phyloP scores from a whole-genome alignment of 1,140 invertebrate genomes.

The Lanistes nyassanus region DNA sequence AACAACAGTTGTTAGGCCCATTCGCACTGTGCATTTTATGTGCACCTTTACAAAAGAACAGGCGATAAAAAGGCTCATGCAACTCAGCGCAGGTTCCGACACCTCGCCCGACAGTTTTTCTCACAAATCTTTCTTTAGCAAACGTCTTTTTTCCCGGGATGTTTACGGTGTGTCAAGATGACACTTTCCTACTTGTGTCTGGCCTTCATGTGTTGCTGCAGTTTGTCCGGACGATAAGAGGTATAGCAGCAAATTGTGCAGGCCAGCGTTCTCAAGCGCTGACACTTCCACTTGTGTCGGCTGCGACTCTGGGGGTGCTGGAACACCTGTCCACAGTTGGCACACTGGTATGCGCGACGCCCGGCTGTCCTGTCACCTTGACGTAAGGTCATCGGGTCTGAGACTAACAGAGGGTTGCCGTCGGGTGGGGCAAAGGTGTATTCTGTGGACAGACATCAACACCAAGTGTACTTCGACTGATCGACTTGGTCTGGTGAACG shows the following conservation, averaged over 20 bases:
- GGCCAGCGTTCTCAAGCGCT: conserved; percentile 14
- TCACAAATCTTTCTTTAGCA: no score
- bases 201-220: conserved; percentile 15
- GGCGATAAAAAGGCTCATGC: no score
- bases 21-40: no score
- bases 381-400: background rate
- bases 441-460: no score
- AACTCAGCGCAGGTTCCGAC: no score
- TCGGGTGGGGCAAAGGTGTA: background rate
- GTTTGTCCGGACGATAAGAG: conserved; percentile 28
- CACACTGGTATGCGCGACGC: conserved; percentile 8
- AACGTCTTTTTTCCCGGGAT: no score
- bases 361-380: background rate
- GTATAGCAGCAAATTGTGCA: conserved; percentile 18
- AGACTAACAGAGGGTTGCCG: background rate
- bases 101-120: no score
- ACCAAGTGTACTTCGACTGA: background rate
- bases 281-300: conserved; percentile 36
- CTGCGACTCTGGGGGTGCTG: conserved; percentile 29
- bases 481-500: no score
- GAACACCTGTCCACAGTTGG: conserved; percentile 25
- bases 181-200: no score
- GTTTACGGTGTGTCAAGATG: no score
- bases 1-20: no score
- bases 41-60: no score